Base-by-base conservation (phyloP, 2,113 vertebrate species). In the Macrotus californicus region DNA sequence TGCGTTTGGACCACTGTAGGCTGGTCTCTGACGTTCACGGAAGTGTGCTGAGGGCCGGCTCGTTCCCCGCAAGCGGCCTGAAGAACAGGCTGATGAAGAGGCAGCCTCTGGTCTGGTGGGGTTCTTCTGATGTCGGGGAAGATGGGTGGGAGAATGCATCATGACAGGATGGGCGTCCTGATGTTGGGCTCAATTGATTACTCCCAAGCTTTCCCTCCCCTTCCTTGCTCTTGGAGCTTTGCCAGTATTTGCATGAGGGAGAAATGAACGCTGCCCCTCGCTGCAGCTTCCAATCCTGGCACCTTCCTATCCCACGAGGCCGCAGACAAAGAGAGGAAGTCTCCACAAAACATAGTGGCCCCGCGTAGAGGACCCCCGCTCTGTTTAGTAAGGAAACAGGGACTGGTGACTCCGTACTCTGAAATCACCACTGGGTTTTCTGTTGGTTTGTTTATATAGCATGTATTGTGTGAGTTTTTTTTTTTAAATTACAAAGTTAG, bases 381-480 rank as follows among this genome's bases (percentile, higher is more conserved):
- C 79, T 67, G 39, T 79, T 70, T n/a, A 56, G 41, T 67, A 13
- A 84, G 54, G 50, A 86, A 76, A 69, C 48, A 36, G 76, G 64
- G 14, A 26, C 13, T 7, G 43, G 46, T 72, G 90, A 70, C 31
- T 91, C 86, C 61, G 13, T 48, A 19, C 8, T 89, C 77, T 86
- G 18, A 91, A 59, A 56, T 75, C 54, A 39, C 31, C 48, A 41
- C 43, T 85, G n/a, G 36, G 29, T 73, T 86, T 77, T 84, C 18
- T 67, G 7, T 94, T 91, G 59, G 46, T 77, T 95, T 86, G 67
- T 91, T 87, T 93, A 93, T 80, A 39, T 84, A 39, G 26, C 73
- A 56, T 64, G 77, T 91, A 64, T 70, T 87, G 16, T 79, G 77
- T 21, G 12, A 36, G 19, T 1, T 72, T 66, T 70, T 34, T 22